Conservation (phyloP, 2,888 invertebrate species). For the Disparrhopalites patrizii region DNA sequence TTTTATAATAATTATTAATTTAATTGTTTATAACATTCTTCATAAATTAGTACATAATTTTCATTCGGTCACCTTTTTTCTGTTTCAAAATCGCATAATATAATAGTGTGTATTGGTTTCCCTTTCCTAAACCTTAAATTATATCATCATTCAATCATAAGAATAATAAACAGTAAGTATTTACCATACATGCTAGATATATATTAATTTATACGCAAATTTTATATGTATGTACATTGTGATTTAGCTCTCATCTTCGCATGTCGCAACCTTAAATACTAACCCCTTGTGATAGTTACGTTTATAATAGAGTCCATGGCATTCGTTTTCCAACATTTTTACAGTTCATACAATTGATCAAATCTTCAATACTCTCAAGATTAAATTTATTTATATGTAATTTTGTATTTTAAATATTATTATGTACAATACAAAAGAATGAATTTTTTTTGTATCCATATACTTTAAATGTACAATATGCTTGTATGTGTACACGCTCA, state of each 20-base stretch:
- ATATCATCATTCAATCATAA: too few relatives aligned
- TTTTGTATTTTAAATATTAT: neutral
- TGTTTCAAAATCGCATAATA: constrained; percentile 3
- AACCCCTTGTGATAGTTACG: too few relatives aligned
- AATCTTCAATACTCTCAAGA: neutral
- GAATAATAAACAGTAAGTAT: neutral
- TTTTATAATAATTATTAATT: constrained; percentile 2
- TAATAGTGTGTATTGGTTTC: too few relatives aligned
- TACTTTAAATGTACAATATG: too few relatives aligned
- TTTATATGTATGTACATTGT: too few relatives aligned
- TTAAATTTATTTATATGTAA: constrained; percentile 4
- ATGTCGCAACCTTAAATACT: too few relatives aligned
- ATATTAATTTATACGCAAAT: neutral
- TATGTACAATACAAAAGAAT: constrained; percentile 2
- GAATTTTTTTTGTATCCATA: neutral
- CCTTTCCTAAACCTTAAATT: neutral
- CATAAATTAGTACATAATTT: constrained; percentile 16
- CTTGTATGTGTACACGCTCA: neutral
- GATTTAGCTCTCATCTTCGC: neutral
- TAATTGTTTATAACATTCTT: neutral
- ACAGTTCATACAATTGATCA: too few relatives aligned
- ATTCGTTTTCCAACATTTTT: too few relatives aligned
- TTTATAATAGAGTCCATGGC: too few relatives aligned
- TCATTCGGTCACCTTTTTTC: constrained; percentile 2
- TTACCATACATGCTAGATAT: neutral